phyloP scores from a whole-genome alignment of 2,797 vertebrate species.

The Mustela erminea region DNA sequence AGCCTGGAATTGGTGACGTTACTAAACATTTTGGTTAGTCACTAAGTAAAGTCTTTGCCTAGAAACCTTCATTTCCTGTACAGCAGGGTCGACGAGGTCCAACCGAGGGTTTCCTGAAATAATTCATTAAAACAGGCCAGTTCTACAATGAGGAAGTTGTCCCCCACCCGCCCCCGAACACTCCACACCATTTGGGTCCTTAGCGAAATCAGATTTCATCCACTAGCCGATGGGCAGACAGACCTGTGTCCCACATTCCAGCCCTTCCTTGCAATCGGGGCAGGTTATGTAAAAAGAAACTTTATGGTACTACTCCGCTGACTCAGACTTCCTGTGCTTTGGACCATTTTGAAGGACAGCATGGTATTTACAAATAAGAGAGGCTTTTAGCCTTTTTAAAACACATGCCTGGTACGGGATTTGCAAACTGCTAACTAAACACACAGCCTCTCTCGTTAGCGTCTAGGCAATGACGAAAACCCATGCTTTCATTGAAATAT shows the following conservation, averaged over 20 bases:
- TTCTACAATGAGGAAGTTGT: not conserved
- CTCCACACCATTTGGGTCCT: not conserved
- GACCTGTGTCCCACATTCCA: not conserved
- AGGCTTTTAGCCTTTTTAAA: slow-evolving; percentile 19
- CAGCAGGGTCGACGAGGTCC: not conserved
- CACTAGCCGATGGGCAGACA: not conserved
- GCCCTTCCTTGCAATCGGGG: not conserved
- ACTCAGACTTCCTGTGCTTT: slow-evolving; percentile 45
- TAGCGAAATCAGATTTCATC: not conserved
- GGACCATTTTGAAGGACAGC: slow-evolving; percentile 22
- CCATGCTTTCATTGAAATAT: not conserved
- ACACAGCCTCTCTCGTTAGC: not conserved
- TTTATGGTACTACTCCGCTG: not conserved
- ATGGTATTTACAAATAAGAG: slow-evolving; percentile 30
- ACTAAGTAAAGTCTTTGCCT: slow-evolving; percentile 57
- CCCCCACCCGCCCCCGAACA: not conserved
- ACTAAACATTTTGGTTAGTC: slow-evolving; percentile 60
- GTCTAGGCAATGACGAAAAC: not conserved
- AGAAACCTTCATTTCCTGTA: slow-evolving; percentile 45
- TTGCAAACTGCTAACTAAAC: not conserved
- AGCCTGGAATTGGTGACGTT: not conserved
- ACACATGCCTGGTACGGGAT: not conserved
- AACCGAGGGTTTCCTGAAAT: slow-evolving; percentile 41
- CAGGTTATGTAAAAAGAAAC: slow-evolving; percentile 49
- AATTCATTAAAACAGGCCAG: not conserved